These are phyloP conservation scores for Rhogogaster chlorosoma DNA, from an alignment of 2,888 invertebrate species.

Conservation along the genomic window DNA sequence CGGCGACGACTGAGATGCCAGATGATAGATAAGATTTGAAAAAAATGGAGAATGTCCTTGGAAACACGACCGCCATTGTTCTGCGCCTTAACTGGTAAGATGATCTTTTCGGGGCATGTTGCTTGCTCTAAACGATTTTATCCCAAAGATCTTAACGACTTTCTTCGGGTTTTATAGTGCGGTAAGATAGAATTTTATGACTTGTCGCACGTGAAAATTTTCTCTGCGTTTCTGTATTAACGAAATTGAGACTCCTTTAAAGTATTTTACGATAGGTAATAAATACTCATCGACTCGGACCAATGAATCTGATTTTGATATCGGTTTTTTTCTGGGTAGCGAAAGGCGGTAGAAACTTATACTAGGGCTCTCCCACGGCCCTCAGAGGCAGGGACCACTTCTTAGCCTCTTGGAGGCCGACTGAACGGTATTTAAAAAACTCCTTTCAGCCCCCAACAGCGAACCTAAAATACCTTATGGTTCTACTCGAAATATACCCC, in stretches of 20 bases:
- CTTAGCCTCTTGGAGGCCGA: constrained; percentile 49
- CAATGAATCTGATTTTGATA: constrained; percentile 15
- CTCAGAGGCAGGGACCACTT: constrained; percentile 47
- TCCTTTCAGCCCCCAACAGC: constrained; percentile 65
- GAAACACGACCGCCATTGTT: constrained; percentile 62
- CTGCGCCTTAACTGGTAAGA: constrained; percentile 61
- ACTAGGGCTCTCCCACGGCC: constrained; percentile 42
- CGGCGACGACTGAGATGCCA: constrained; percentile 62
- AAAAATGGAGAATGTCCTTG: constrained; percentile 58
- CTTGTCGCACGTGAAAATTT: constrained; percentile 13
- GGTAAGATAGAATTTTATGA: constrained; percentile 40
- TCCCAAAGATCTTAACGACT: constrained; percentile 61
- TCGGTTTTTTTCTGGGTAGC: background rate
- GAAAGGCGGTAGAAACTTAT: background rate
- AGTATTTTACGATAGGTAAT: background rate
- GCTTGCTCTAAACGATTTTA: constrained; percentile 64
- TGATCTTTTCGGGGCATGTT: constrained; percentile 59
- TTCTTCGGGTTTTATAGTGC: constrained; percentile 57
- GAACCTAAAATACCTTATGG: constrained; percentile 65
- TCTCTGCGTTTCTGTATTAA: background rate
- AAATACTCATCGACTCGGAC: background rate
- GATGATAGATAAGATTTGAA: constrained; percentile 65
- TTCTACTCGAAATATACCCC: constrained; percentile 51
- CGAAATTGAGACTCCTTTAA: background rate
- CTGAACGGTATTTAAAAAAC: constrained; percentile 45